Base-by-base conservation (phyloP, 1,140 invertebrate genomes). In the Planococcus citri region DNA sequence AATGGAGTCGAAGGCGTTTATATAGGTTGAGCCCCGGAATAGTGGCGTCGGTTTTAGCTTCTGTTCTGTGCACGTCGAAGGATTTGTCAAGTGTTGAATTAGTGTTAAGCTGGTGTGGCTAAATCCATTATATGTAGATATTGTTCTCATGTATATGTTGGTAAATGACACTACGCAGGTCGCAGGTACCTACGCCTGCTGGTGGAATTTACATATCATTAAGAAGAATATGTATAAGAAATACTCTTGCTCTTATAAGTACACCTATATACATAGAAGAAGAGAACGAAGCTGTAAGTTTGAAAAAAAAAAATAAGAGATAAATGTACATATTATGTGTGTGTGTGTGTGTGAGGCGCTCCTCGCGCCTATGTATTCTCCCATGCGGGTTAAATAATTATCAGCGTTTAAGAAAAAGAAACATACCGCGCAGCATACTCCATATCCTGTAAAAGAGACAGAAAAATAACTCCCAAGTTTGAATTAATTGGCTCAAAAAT, bases 401-500 rank as follows among this genome's bases (percentile, higher is more conserved):
- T 51, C 41, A 51, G 17, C 41, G 17, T 51, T 51, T 20, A 20
- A 51, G 41, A 51, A 51, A 51, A 14, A 8, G 6, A 3, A 20
- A 51, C 41, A 20, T 51, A 2, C 4, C 29, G 29, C 3, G 41
- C 2, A 20, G 17, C 41, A 20, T 51, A 2, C 4, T 12, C 4
- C 3, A 17, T 51, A n/a, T 51, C 12, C 41, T 20, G 25, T 24
- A 58, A 58, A 8, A n/a, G 51, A 58, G n/a, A n/a, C n/a, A n/a
- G 17, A 58, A 58, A 58, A 64, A 64, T 25, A 64, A 10, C 25
- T 25, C 9, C 25, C 3, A 24, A 64, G 21, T 64, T 14, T 9
- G 17, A 64, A 64, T 24, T 64, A 64, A 64, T 64, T 64, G 60
- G 60, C 60, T 64, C 20, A 64, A 64, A 64, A n/a, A n/a, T n/a